phyloP scores from a whole-genome alignment of 2,888 invertebrate species.

The Erebia ligea region DNA sequence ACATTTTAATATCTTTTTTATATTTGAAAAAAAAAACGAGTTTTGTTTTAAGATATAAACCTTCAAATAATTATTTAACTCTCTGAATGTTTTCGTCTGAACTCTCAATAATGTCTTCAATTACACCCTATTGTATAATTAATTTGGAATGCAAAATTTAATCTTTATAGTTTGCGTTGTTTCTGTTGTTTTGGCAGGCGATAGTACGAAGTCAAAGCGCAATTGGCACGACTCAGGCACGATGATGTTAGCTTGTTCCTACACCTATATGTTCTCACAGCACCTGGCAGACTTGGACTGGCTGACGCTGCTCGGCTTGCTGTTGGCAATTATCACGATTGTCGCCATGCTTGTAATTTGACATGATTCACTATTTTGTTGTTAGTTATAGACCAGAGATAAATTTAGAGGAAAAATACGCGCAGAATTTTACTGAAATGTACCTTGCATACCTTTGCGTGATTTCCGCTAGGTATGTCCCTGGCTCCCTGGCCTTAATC shows the following conservation, averaged over 20 bases:
- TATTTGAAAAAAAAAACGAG: no score
- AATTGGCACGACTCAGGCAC: slow-evolving; percentile 86
- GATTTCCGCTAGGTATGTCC: no score
- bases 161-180: slow-evolving; percentile 47
- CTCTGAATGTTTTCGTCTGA: no score
- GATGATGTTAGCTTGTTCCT: slow-evolving; percentile 90
- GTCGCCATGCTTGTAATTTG: slow-evolving; percentile 86
- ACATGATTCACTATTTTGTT: slow-evolving; percentile 38
- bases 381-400: neutral
- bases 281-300: slow-evolving; percentile 89
- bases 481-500: no score
- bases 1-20: no score
- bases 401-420: no score
- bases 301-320: slow-evolving; percentile 88
- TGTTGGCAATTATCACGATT: slow-evolving; percentile 89
- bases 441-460: no score
- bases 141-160: slow-evolving; percentile 37
- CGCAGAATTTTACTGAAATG: no score
- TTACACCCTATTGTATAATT: neutral
- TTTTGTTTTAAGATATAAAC: no score
- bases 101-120: neutral
- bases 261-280: slow-evolving; percentile 88
- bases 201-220: slow-evolving; percentile 74
- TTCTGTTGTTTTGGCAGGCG: slow-evolving; percentile 72
- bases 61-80: neutral